Evolutionary conservation across 2,113 vertebrate genomes (phyloP).

Genomic region (Thalassoma bifasciatum): DNA sequence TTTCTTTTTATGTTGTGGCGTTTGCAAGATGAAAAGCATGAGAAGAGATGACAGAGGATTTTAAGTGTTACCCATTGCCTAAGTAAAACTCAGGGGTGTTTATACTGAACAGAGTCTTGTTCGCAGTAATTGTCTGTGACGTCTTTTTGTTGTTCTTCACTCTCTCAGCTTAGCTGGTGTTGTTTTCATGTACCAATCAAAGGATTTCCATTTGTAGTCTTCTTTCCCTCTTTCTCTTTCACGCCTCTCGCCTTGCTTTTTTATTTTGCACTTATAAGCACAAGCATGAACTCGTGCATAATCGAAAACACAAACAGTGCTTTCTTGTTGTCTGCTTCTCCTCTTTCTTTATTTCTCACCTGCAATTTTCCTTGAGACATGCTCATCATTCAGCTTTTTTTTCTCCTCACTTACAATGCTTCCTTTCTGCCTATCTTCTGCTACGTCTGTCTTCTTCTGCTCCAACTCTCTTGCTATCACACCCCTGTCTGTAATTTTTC

Average conservation of each 20-base stretch:
- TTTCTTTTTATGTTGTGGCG: constrained; percentile 53
- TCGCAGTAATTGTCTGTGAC: constrained; percentile 70
- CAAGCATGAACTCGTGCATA: constrained; percentile 14
- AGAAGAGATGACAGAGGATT: constrained; percentile 64
- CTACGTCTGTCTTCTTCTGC: not conserved
- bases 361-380: constrained; percentile 17
- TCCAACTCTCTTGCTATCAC: not conserved
- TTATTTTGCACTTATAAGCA: constrained; percentile 9
- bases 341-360: constrained; percentile 1
- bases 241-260: constrained; percentile 26
- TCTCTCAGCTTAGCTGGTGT: constrained; percentile 42
- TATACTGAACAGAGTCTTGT: constrained; percentile 56
- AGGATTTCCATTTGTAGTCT: constrained; percentile 53
- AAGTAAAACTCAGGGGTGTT: constrained; percentile 60
- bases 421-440: not conserved
- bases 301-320: constrained; percentile 28
- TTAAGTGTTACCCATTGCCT: constrained; percentile 59
- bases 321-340: not conserved
- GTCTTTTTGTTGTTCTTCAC: constrained; percentile 60
- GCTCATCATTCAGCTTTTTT: not conserved
- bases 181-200: constrained; percentile 70
- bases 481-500: constrained; percentile 34
- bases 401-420: constrained; percentile 1
- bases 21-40: constrained; percentile 61
- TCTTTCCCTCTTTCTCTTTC: constrained; percentile 20